phyloP scores from a whole-genome alignment of 2,888 invertebrate species.

The Mystacides longicornis region DNA sequence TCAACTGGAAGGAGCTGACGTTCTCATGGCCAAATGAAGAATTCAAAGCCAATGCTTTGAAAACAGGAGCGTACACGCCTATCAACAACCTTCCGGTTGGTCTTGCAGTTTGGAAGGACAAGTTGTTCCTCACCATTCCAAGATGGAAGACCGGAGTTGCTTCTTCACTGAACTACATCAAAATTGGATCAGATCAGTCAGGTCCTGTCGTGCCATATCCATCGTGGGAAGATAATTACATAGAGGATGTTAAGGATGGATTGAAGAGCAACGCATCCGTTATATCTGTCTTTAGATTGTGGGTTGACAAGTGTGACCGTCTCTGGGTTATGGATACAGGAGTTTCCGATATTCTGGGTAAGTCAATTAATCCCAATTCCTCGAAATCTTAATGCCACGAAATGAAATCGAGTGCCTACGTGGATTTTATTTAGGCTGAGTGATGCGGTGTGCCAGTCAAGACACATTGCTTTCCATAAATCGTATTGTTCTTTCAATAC shows the following conservation, averaged over 20 bases:
- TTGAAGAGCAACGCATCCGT: slow-evolving; percentile 54
- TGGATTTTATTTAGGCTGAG: too few species aligned
- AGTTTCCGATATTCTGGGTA: slow-evolving; percentile 64
- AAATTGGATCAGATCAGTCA: slow-evolving; percentile 56
- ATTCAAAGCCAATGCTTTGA: slow-evolving; percentile 53
- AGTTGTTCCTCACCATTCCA: slow-evolving; percentile 62
- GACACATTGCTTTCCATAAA: neutral
- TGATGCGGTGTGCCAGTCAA: too few species aligned
- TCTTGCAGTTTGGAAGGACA: slow-evolving; percentile 63
- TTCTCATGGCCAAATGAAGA: slow-evolving; percentile 59
- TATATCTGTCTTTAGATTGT: slow-evolving; percentile 65
- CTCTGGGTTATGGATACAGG: slow-evolving; percentile 80
- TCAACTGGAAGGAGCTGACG: slow-evolving; percentile 62
- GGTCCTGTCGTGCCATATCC: slow-evolving; percentile 70
- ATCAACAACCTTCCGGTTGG: slow-evolving; percentile 64
- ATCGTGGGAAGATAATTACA: slow-evolving; percentile 67
- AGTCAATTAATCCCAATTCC: slow-evolving; percentile 27
- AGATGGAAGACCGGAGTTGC: slow-evolving; percentile 66
- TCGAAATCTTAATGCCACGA: neutral
- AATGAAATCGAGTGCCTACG: too few species aligned
- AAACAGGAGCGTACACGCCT: slow-evolving; percentile 51
- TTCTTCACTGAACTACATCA: slow-evolving; percentile 61
- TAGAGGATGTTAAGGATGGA: slow-evolving; percentile 48
- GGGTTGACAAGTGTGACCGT: slow-evolving; percentile 68
- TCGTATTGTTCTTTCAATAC: too few species aligned